A percentile compares a stretch with the other conserved stretches of the same genome.
Evolutionary conservation across 2,113 vertebrate species (phyloP).

Genomic region (Brachyhypopomus occidentalis): DNA sequence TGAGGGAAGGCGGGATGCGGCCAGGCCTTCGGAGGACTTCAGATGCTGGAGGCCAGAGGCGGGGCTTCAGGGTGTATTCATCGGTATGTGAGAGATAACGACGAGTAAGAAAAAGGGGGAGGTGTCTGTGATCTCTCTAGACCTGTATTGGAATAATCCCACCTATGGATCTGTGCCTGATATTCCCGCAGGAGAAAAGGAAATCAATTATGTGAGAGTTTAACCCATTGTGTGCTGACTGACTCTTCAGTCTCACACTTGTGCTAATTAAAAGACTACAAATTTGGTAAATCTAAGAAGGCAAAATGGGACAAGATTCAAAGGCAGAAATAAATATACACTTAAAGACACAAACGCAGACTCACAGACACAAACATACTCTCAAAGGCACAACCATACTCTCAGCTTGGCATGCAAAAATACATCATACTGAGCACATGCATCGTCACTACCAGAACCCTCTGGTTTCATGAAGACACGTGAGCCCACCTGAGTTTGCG

Average conservation of each 20-base stretch:
- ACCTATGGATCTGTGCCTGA: conserved; percentile 7
- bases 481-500: conserved; percentile 94
- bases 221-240: background rate
- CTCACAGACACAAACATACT: background rate
- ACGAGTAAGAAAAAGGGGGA: background rate
- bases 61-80: background rate
- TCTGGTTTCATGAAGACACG: background rate
- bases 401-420: background rate
- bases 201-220: conserved; percentile 11
- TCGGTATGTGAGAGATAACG: background rate
- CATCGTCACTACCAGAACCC: background rate
- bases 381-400: no score
- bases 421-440: no score
- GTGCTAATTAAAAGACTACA: background rate
- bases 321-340: background rate
- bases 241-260: background rate
- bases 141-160: conserved; percentile 2
- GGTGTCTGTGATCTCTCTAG: conserved; percentile 9
- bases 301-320: background rate
- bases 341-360: no score
- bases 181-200: background rate
- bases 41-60: background rate
- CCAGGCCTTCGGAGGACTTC: conserved; percentile 73
- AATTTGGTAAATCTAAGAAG: background rate
- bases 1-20: conserved; percentile 80